Conservation (phyloP, 1,140 invertebrate genomes). For the Drosophila erecta region DNA sequence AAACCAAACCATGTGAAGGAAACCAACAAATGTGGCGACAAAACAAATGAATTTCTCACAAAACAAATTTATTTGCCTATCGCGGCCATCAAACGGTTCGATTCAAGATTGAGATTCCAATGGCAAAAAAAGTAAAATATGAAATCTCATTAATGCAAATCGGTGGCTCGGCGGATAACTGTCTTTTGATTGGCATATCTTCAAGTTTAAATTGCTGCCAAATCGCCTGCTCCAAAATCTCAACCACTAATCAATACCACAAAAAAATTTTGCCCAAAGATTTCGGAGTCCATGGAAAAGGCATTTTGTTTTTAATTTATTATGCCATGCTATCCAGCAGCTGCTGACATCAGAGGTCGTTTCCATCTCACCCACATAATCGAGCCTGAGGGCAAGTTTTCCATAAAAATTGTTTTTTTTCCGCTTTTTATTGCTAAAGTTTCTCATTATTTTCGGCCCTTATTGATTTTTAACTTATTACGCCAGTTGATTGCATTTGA, state of each 20-base stretch:
- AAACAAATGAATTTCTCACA: slow-evolving; percentile 50
- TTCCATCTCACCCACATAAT: slow-evolving; percentile 35
- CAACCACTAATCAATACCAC: slow-evolving; percentile 37
- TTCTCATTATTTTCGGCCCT: slow-evolving; percentile 11
- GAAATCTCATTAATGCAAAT: slow-evolving; percentile 56
- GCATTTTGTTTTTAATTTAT: slow-evolving; percentile 51
- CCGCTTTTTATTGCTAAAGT: slow-evolving; percentile 23
- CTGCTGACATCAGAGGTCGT: slow-evolving; percentile 65
- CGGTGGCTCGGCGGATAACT: slow-evolving; percentile 25
- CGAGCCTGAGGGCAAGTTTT: slow-evolving; percentile 22
- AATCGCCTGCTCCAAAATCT: slow-evolving; percentile 67
- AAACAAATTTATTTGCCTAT: slow-evolving; percentile 45
- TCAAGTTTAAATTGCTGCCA: slow-evolving; percentile 47
- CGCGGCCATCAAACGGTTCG: slow-evolving; percentile 16
- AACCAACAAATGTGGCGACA: slow-evolving; percentile 24
- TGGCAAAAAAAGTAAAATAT: slow-evolving; percentile 23
- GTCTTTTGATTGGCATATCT: slow-evolving; percentile 63
- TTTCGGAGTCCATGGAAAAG: slow-evolving; percentile 5
- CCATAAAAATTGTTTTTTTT: slow-evolving; percentile 20
- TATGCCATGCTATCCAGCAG: slow-evolving; percentile 40
- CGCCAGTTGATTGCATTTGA: slow-evolving; percentile 9
- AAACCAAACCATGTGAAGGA: slow-evolving; percentile 59
- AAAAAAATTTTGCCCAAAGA: slow-evolving; percentile 23
- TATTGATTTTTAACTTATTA: slow-evolving; percentile 27
- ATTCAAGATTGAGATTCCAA: slow-evolving; percentile 11